Percentiles rank a stretch among this genome's conserved stretches.
Evolutionary conservation across 2,888 invertebrate genomes (phyloP).

Genomic region (Apotomis turbidana): DNA sequence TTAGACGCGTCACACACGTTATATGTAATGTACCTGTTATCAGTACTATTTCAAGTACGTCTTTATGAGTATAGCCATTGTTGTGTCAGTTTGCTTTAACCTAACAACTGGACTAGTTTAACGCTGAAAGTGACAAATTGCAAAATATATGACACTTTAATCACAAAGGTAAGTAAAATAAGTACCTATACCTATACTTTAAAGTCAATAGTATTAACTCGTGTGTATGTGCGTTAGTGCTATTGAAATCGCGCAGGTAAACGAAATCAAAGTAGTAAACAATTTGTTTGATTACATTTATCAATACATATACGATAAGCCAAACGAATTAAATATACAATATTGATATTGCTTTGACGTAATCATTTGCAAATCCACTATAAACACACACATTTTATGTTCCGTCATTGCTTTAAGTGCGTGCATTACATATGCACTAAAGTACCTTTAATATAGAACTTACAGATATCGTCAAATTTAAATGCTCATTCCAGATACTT

Average conservation of each 20-base stretch:
- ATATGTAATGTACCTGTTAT: conserved; percentile 9
- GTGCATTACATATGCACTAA: not conserved
- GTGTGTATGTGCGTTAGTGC: not conserved
- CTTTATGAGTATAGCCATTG: not conserved
- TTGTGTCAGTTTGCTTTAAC: not conserved
- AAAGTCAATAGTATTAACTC: too few relatives aligned
- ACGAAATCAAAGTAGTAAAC: conserved; percentile 3
- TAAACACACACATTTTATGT: not conserved
- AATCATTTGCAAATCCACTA: conserved; percentile 2
- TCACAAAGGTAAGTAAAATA: not conserved
- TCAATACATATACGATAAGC: not conserved
- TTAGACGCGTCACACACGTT: not conserved
- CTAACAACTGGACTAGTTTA: not conserved
- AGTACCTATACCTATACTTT: not conserved
- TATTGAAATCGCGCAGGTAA: not conserved
- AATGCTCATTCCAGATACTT: not conserved
- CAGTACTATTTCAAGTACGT: conserved; percentile 7
- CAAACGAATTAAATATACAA: not conserved
- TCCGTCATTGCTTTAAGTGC: not conserved
- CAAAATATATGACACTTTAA: not conserved
- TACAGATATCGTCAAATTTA: not conserved
- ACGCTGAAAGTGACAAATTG: not conserved
- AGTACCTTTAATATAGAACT: not conserved
- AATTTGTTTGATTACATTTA: not conserved
- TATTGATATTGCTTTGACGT: not conserved